Conservation (phyloP, 2,113 vertebrate species). For the Cisticola juncidis region DNA sequence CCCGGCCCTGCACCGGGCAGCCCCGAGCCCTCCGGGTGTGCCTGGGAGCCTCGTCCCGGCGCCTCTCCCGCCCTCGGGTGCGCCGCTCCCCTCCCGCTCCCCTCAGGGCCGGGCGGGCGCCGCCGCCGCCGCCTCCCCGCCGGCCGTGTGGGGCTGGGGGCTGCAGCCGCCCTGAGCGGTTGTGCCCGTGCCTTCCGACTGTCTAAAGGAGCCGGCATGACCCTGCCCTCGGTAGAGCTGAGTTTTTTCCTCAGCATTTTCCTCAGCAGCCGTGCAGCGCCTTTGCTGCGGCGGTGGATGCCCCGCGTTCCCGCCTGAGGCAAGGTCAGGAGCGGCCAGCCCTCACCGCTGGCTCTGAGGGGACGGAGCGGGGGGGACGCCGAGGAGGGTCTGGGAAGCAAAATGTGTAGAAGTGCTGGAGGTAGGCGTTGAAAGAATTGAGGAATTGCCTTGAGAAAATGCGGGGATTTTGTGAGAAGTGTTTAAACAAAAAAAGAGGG, state of each 20-base stretch:
- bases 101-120: neutral
- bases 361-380: accelerated
- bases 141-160: neutral
- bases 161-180: accelerated
- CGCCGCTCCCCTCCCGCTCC: neutral
- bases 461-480: neutral
- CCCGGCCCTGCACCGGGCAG: neutral
- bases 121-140: neutral
- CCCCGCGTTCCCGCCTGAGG: accelerated
- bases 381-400: too few species aligned
- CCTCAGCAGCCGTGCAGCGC: too few species aligned
- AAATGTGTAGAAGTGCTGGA: neutral
- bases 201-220: accelerated
- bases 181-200: accelerated
- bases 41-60: too few species aligned
- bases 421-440: neutral
- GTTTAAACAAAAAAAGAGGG: neutral
- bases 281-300: neutral
- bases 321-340: accelerated
- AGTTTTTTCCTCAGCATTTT: too few species aligned
- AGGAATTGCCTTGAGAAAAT: neutral
- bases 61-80: accelerated
- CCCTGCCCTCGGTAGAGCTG: too few species aligned
- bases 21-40: too few species aligned
- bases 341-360: neutral